Conservation (phyloP, 2,113 vertebrate genomes). For the Trematocara zebra region DNA sequence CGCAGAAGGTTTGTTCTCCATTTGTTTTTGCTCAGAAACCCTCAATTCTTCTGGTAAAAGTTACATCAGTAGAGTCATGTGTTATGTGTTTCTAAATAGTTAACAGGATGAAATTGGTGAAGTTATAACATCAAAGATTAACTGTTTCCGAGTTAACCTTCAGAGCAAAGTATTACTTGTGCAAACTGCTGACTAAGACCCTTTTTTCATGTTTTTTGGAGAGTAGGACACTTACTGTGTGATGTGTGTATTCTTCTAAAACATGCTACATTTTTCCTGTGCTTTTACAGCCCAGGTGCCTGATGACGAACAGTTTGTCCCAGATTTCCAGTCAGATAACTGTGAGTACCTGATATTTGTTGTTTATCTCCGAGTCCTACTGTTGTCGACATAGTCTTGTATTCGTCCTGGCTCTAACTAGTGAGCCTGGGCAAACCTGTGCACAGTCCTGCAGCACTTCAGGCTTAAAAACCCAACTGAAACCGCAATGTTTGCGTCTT, state of each 20-base stretch:
- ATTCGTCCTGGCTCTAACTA: background rate
- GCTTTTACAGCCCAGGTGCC: slow-evolving; percentile 85
- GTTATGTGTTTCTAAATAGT: background rate
- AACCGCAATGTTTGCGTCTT: background rate
- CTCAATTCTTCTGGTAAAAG: no score
- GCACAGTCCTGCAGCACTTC: background rate
- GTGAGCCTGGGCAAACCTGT: background rate
- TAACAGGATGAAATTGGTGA: background rate
- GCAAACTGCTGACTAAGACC: slow-evolving; percentile 4
- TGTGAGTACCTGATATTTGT: slow-evolving; percentile 78
- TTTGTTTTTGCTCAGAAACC: background rate
- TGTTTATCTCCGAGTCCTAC: background rate
- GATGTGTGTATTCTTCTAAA: background rate
- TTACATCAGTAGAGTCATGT: background rate
- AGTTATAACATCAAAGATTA: slow-evolving; percentile 26
- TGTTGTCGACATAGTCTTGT: background rate
- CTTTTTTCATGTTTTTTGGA: background rate
- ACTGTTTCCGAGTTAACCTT: slow-evolving; percentile 1
- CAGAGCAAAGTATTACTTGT: slow-evolving; percentile 24
- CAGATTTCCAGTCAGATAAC: slow-evolving; percentile 96
- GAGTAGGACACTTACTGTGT: background rate
- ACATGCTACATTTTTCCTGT: background rate
- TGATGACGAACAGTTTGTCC: slow-evolving; percentile 96
- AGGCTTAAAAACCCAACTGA: background rate
- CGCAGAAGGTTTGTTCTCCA: slow-evolving; percentile 80